Base-by-base conservation (phyloP, 2,797 vertebrate genomes). In the Alosa sapidissima region DNA sequence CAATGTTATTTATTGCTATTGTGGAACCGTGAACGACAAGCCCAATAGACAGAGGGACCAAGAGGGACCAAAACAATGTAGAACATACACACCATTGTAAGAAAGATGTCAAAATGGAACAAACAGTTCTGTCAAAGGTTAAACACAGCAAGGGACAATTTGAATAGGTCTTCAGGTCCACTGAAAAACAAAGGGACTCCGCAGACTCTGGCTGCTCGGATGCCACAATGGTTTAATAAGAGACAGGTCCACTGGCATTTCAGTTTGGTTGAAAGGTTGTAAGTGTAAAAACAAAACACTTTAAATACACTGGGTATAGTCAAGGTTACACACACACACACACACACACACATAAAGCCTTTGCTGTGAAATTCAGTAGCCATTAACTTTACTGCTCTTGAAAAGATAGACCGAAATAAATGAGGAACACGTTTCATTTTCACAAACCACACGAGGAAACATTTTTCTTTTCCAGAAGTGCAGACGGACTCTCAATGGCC, bases 51-150 rank as follows among this genome's bases (percentile, higher is more conserved):
- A 24, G n/a, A 28, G n/a, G 55, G 16, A 54, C 55, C 6, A 21
- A 58, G 49, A 75, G 72, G 11, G 52, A 16, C 55, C 54, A 87
- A 75, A 14, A 72, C 11, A 9, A 81, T 58, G 81, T 83, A 9
- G 87, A 88, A 82, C 55, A 89, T 89, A 90, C 87, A 89, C 1
- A 28, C 81, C 86, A 84, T 45, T 87, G 82, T 82, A 82, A 90
- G 87, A 87, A 52, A 48, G 75, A 84, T 19, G 51, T 52, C 3
- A 2, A 33, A 52, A 36, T 10, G 16, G 58, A 83, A n/a, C 11
- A 49, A 19, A 81, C 72, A 87, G 60, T 49, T 88, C 49, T 65
- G 60, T n/a, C 60, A 65, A 65, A 65, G 60, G 24, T 65, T 65
- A 65, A 65, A 28, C 24, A 65, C 19, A 72, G 3, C 51, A 72